Conservation (phyloP, 2,797 vertebrate genomes). For the Takifugu rubripes region DNA sequence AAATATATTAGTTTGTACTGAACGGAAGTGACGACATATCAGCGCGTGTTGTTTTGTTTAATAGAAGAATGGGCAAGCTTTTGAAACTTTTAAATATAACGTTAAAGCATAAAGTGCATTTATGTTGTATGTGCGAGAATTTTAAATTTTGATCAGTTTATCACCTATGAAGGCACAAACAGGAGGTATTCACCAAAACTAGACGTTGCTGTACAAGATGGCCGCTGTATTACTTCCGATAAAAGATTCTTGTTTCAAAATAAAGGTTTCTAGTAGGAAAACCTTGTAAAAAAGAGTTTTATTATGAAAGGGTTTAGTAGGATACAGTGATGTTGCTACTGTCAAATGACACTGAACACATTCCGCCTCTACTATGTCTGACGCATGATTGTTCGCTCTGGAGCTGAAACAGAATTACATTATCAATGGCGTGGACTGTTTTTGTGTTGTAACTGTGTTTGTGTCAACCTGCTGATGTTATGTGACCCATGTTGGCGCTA, state of each 20-base stretch:
- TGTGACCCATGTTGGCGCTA: not conserved
- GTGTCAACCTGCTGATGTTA: not conserved
- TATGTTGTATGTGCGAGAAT: too few relatives aligned
- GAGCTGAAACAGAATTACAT: not conserved
- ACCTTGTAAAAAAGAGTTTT: fast-evolving
- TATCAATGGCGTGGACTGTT: too few relatives aligned
- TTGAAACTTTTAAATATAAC: too few relatives aligned
- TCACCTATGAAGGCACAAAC: not conserved
- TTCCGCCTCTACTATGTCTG: not conserved
- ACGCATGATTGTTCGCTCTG: conserved; percentile 6
- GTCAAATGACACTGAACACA: not conserved
- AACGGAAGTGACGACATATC: conserved; percentile 61
- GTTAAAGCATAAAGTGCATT: too few relatives aligned
- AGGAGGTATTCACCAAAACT: too few relatives aligned
- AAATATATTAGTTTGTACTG: not conserved
- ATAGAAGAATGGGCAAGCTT: not conserved
- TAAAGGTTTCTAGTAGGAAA: conserved; percentile 2
- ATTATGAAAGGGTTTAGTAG: not conserved
- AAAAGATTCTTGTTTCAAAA: conserved; percentile 19
- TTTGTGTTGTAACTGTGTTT: conserved; percentile 1
- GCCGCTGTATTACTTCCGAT: not conserved
- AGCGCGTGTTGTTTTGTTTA: too few relatives aligned
- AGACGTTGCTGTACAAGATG: not conserved
- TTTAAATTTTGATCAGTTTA: too few relatives aligned
- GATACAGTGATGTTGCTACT: not conserved